A percentile compares a stretch with the other conserved stretches of the same genome.
These are phyloP conservation scores for Pentalonia nigronervosa DNA, from an alignment of 1,140 invertebrate genomes.

Conservation along the genomic window DNA sequence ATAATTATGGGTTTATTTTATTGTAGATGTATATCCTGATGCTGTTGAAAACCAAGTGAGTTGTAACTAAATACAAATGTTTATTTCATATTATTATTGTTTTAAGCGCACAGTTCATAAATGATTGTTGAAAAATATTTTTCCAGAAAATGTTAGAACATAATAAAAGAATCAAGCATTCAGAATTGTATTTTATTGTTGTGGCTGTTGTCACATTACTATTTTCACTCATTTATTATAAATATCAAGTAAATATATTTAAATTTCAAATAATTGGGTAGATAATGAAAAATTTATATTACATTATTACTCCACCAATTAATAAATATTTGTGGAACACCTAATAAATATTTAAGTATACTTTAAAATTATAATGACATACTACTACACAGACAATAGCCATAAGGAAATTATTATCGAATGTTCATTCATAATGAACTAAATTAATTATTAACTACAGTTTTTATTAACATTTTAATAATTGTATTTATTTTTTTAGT, in stretches of 20 bases:
- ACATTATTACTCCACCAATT: not conserved
- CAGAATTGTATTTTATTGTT: conserved; percentile 43
- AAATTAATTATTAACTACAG: not conserved
- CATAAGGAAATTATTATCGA: no score
- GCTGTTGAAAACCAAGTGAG: conserved; percentile 18
- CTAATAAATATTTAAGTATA: not conserved
- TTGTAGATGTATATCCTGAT: not conserved
- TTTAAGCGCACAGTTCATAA: not conserved
- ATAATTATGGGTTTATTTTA: not conserved
- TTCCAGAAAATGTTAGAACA: conserved; percentile 27
- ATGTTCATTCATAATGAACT: not conserved
- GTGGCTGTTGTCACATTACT: conserved; percentile 23
- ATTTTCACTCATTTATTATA: conserved; percentile 45
- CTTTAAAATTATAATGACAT: not conserved
- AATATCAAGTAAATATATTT: conserved; percentile 51
- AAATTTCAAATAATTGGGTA: not conserved
- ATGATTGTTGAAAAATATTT: not conserved
- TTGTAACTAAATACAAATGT: not conserved
- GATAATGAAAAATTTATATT: not conserved
- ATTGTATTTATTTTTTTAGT: not conserved
- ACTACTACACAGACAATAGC: no score
- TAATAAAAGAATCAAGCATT: conserved; percentile 17
- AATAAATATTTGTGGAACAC: not conserved
- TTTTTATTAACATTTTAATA: not conserved
- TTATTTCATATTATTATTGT: not conserved